Percentiles rank a stretch among this genome's conserved stretches.
Conservation (phyloP, 2,113 vertebrate genomes). For the Trinectes maculatus region DNA sequence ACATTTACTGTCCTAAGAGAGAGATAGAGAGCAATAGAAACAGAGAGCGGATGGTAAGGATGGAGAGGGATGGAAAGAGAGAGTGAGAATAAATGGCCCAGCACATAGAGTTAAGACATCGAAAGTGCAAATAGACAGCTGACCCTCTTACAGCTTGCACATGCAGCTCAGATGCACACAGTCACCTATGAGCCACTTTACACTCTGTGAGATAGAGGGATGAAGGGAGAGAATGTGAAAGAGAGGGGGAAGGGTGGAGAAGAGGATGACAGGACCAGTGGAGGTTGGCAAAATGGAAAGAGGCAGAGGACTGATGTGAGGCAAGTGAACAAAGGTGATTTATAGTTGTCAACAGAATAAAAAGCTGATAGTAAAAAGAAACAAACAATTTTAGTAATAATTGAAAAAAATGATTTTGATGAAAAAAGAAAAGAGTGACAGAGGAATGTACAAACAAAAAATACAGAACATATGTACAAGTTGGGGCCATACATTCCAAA, state of each 20-base stretch:
- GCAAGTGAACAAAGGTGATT: slow-evolving; percentile 30
- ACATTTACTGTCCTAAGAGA: slow-evolving; percentile 81
- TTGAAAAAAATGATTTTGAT: not conserved
- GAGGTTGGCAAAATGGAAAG: slow-evolving; percentile 39
- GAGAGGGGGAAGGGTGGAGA: slow-evolving; percentile 32
- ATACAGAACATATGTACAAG: slow-evolving; percentile 17
- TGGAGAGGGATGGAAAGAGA: slow-evolving; percentile 37
- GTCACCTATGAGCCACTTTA: slow-evolving; percentile 72
- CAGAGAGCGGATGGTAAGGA: slow-evolving; percentile 54
- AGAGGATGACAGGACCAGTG: slow-evolving; percentile 51
- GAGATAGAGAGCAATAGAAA: slow-evolving; percentile 73
- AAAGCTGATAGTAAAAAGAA: slow-evolving; percentile 7
- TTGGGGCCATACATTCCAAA: slow-evolving; percentile 11
- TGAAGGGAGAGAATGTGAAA: slow-evolving; percentile 47
- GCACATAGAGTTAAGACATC: slow-evolving; percentile 79
- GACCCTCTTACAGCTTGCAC: slow-evolving; percentile 79
- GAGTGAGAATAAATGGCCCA: slow-evolving; percentile 80
- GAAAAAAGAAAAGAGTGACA: not conserved
- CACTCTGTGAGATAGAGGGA: slow-evolving; percentile 63
- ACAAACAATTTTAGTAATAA: slow-evolving; percentile 22
- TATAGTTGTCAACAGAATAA: slow-evolving; percentile 32
- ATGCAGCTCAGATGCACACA: slow-evolving; percentile 55
- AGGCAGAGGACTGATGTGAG: slow-evolving; percentile 10
- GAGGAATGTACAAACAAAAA: slow-evolving; percentile 1
- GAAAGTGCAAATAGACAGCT: slow-evolving; percentile 85